Evolutionary conservation across 1,140 invertebrate species (phyloP), one percentile per base, ranked within the genome.

Genomic region (Dolichoris vasculosae): DNA sequence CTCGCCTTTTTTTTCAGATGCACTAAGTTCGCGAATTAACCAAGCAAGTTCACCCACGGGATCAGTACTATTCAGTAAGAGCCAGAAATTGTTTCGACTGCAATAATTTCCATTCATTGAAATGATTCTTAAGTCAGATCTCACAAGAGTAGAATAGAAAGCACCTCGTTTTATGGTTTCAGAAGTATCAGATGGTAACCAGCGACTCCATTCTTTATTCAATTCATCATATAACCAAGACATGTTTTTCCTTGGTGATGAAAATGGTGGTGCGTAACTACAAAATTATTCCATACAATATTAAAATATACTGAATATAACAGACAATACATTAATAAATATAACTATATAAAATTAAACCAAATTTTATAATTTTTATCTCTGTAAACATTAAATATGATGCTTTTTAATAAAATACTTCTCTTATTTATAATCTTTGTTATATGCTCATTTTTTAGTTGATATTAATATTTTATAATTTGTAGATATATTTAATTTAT

Each of bases 1-100:
- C 93, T 99, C 98, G 11, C 96, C 96, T 79, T 96, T 97, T 88
- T 97, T 96, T 93, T 99, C 99, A 0, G 98, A 98, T 35, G 96
- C 96, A 91, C 98, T 97, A 1, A 99, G 93, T 91, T 99, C 97
- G 87, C 97, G 96, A 64, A 99, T 97, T 43, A 99, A 95, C 99
- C 99, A 99, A 87, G 97, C 96, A 2, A 99, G 93, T 91, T 99
- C 97, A 15, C 96, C 97, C 1, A 97, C 97, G 0, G 98, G 99
- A 94, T 99, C 99, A 0, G 98, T 99, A 83, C 97, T 97, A 90
- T 99, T 99, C 43, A 99, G 92, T 23, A 99, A 93, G 20, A 99
- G 93, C 98, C 98, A 99, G 97, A 98, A 98, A 92, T 98, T 99
- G 91, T 98, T 98, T 89, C 97, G 98, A 90, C 98, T 98, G 90